Conservation (phyloP, 2,113 vertebrate species). For the Emydura subglobosa region DNA sequence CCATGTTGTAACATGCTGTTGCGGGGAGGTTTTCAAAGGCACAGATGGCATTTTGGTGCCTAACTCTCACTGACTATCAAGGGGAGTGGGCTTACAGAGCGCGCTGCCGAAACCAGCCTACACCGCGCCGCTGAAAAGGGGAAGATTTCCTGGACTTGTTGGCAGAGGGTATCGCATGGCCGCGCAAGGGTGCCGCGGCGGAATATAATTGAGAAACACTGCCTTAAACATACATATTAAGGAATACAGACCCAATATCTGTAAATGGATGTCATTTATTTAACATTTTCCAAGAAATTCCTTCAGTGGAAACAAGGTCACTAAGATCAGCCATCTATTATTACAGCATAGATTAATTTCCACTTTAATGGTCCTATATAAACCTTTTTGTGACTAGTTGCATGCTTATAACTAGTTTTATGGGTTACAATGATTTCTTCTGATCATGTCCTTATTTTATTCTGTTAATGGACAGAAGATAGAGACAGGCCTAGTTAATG, state of each 20-base stretch:
- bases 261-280: background rate
- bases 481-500: background rate
- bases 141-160: too few relatives aligned
- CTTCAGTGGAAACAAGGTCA: background rate
- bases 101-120: too few relatives aligned
- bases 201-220: too few relatives aligned
- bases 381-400: background rate
- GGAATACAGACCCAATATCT: background rate
- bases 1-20: constrained; percentile 7
- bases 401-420: background rate
- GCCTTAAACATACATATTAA: background rate
- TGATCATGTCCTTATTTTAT: background rate
- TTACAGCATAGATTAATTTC: background rate
- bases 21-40: constrained; percentile 29
- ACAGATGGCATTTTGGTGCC: constrained; percentile 39
- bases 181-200: too few relatives aligned
- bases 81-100: constrained; percentile 14
- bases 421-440: background rate
- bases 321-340: background rate
- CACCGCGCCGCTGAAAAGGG: too few relatives aligned
- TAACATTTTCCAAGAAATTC: background rate
- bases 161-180: too few relatives aligned
- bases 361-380: background rate
- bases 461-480: background rate
- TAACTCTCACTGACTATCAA: constrained; percentile 6